Evolutionary conservation across 2,113 vertebrate species (phyloP).

Genomic region (Rhabdomys dilectus): DNA sequence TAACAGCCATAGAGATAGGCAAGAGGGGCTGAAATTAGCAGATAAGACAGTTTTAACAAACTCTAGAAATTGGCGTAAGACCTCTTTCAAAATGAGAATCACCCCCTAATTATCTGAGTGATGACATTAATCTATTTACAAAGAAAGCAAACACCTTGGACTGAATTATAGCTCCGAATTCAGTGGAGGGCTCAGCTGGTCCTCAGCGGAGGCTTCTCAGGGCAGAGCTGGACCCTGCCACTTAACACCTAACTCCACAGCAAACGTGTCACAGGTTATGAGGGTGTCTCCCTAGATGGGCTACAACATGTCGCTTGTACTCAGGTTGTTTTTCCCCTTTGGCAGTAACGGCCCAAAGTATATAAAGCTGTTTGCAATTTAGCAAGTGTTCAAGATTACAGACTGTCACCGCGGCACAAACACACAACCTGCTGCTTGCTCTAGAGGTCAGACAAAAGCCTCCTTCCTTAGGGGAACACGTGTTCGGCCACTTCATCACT

Average conservation of each 20-base stretch:
- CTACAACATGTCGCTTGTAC: not conserved
- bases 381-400: constrained; percentile 66
- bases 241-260: not conserved
- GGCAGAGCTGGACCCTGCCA: constrained; percentile 15
- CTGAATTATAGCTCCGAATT: constrained; percentile 84
- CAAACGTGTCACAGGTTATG: constrained; percentile 41
- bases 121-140: constrained; percentile 85
- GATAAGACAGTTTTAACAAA: constrained; percentile 71
- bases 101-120: constrained; percentile 84
- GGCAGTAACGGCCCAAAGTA: constrained; percentile 55
- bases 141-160: constrained; percentile 83
- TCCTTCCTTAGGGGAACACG: not conserved
- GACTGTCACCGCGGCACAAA: not conserved
- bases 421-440: rapidly evolving
- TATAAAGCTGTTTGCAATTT: constrained; percentile 21
- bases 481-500: not conserved
- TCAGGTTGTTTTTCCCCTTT: not conserved
- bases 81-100: constrained; percentile 84
- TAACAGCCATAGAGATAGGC: constrained; percentile 23
- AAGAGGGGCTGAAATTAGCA: constrained; percentile 64
- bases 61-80: constrained; percentile 73
- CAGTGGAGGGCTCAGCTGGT: constrained; percentile 81
- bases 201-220: constrained; percentile 74
- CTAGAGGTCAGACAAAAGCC: not conserved
- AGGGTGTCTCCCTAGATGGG: constrained; percentile 16